These are phyloP conservation scores for Netelia virgata DNA, from an alignment of 2,888 invertebrate genomes.

Conservation along the genomic window DNA sequence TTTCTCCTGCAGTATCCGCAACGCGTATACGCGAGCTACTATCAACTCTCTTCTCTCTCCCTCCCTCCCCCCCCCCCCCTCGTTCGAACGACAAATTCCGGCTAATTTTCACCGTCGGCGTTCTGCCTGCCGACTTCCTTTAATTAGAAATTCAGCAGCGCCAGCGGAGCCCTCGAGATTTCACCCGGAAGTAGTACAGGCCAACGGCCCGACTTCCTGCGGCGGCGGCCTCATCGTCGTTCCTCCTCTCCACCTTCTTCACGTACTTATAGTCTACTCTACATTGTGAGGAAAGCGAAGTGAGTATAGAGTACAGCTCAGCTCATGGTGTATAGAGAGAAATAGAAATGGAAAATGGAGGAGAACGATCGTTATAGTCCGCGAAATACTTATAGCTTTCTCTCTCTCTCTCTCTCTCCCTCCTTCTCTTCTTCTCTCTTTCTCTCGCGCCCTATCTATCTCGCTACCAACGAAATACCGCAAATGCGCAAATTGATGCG, in stretches of 20 bases:
- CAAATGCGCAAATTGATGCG: slow-evolving; percentile 54
- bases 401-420: background rate
- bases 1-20: slow-evolving; percentile 2
- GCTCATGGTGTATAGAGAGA: background rate
- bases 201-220: slow-evolving; percentile 19
- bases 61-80: slow-evolving; percentile 15
- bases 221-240: slow-evolving; percentile 11
- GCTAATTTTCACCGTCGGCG: slow-evolving; percentile 80
- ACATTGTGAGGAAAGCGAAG: slow-evolving; percentile 15
- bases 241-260: background rate
- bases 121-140: slow-evolving; percentile 75
- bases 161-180: slow-evolving; percentile 75
- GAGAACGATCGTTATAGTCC: slow-evolving; percentile 47
- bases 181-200: slow-evolving; percentile 66
- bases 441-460: background rate
- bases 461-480: slow-evolving; percentile 37
- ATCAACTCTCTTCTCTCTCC: slow-evolving; percentile 2
- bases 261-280: slow-evolving; percentile 10
- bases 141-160: slow-evolving; percentile 79
- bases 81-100: slow-evolving; percentile 80
- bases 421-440: background rate
- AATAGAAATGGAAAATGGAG: slow-evolving; percentile 39
- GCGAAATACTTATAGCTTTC: background rate
- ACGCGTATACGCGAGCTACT: slow-evolving; percentile 22
- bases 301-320: background rate